Evolutionary conservation across 2,113 vertebrate species (phyloP).

Genomic region (Loxodonta africana): DNA sequence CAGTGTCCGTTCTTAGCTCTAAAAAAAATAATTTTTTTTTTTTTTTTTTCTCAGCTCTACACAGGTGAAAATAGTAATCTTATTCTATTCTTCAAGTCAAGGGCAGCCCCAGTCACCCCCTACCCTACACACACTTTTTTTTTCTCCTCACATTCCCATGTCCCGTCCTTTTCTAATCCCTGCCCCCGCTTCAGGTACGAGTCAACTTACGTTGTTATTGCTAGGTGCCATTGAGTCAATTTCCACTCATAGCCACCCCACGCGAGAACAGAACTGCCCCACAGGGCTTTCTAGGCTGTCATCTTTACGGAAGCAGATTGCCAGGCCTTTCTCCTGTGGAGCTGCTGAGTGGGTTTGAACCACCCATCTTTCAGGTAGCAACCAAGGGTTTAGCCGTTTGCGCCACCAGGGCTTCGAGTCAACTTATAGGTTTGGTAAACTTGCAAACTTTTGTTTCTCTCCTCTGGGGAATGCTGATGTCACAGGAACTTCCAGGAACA

Average conservation of each 20-base stretch:
- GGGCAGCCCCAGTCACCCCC: not conserved
- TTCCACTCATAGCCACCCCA: not conserved
- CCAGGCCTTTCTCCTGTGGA: not conserved
- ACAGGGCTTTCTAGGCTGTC: not conserved
- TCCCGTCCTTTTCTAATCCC: not conserved
- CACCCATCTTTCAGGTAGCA: not conserved
- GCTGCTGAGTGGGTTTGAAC: not conserved
- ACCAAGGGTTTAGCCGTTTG: not conserved
- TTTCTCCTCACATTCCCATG: not conserved
- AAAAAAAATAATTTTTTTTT: too few species aligned
- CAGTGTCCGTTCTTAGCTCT: not conserved
- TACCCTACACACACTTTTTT: accelerated
- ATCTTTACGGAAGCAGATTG: too few species aligned
- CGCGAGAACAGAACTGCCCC: not conserved
- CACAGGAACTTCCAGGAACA: not conserved
- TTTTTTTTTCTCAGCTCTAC: not conserved
- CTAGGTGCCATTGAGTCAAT: not conserved
- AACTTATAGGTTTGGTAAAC: not conserved
- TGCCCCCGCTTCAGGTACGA: not conserved
- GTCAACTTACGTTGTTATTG: not conserved
- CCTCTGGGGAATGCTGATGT: not conserved
- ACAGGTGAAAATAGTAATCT: not conserved
- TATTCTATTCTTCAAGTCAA: not conserved
- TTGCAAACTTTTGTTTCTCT: not conserved
- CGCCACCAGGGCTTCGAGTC: not conserved